Base-by-base conservation (phyloP, 2,113 vertebrate species). In the Hydrochoerus hydrochaeris region DNA sequence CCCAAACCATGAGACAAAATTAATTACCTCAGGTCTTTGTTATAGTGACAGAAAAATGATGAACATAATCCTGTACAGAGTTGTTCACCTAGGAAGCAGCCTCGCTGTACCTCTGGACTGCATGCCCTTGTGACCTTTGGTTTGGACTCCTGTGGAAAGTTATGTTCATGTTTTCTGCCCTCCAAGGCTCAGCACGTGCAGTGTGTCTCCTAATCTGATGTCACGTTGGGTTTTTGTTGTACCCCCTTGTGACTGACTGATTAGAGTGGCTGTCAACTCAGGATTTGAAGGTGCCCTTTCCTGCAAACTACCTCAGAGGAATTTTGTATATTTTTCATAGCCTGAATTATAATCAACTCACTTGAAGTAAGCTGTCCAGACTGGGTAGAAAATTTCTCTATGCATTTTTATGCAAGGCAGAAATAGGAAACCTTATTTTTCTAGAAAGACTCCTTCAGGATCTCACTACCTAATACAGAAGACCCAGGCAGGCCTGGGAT, bases 341-440 rank as follows among this genome's bases (percentile, higher is more conserved):
- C 73, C 84, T 95, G 13, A 91, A 62, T 75, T 95, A 93, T 75
- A 94, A 91, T 94, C 62, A 88, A 62, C 80, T 86, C n/a, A n/a
- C 78, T 91, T 95, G 80, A 94, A 60, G 90, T 69, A 89, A 93
- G 16, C 28, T 62, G 60, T 83, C 49, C 30, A 32, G 63, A 63
- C 12, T 32, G 12, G 52, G 44, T 41, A 30, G 80, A 46, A 46
- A 95, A 77, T 88, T 62, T 95, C 46, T 81, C 20, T 20, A 75
- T 32, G 46, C 67, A 92, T 91, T 80, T 96, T 87, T 94, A 97
- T 77, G 32, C 85, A 63, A 90, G 44, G 24, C 54, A 35, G 57
- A 94, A 95, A 95, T 30, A 95, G 85, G 83, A 95, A 91, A 93
- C 81, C 41, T 80, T 67, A 52, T 69, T 73, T 85, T 67, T 94